Conservation (phyloP, 2,113 vertebrate genomes). For the Peucedramus taeniatus region DNA sequence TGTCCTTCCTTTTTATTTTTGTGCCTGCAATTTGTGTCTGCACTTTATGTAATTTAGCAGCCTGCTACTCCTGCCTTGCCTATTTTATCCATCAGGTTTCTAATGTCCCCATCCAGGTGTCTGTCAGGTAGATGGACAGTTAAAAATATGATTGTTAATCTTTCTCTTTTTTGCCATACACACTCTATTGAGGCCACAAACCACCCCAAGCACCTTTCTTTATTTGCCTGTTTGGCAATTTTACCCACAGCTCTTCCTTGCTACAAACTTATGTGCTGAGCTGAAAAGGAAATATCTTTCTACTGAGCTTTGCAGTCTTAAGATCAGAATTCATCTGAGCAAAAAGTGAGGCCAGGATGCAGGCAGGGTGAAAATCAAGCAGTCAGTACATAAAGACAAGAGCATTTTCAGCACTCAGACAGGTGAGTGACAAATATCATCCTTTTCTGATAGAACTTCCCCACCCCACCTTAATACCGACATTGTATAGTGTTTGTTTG, state of each 20-base stretch:
- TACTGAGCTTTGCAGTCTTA: background rate
- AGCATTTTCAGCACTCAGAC: background rate
- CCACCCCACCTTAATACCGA: background rate
- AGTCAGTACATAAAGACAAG: background rate
- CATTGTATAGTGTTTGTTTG: background rate
- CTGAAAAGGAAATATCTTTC: background rate
- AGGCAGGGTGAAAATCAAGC: background rate
- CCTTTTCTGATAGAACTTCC: background rate
- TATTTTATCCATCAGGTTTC: background rate
- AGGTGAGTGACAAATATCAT: constrained; percentile 17
- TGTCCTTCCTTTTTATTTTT: background rate
- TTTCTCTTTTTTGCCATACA: background rate
- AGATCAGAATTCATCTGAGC: background rate
- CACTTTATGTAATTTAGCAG: background rate
- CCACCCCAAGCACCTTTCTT: background rate
- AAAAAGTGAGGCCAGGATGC: background rate
- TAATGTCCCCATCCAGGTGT: background rate
- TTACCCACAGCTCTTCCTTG: background rate
- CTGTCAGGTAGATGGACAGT: background rate
- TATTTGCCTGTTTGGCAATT: background rate
- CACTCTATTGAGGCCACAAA: background rate
- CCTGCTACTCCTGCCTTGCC: background rate
- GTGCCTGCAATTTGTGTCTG: background rate
- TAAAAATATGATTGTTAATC: background rate
- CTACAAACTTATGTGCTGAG: background rate